Base-by-base conservation (phyloP, 2,888 invertebrate genomes). In the Linyphia triangularis region DNA sequence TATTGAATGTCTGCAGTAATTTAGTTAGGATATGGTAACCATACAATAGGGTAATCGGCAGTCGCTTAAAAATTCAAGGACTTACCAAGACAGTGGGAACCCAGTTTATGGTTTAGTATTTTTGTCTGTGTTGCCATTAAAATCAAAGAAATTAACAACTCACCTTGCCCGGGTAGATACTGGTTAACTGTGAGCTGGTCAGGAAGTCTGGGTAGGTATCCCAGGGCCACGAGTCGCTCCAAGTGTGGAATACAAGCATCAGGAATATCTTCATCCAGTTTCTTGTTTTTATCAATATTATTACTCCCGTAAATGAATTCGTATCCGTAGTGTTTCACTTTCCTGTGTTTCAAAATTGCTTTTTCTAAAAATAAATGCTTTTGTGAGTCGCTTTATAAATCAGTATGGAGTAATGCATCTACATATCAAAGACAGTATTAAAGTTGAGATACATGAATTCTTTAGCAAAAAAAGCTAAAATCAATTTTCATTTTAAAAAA, bases 261-360 rank as follows among this genome's bases (percentile, higher is more conserved):
- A 0, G 98, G 98, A 91, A 98, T 95, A 59, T 93, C 93, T 65
- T 95, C 94, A 0, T 93, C 91, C 37, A 96, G 93, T 0, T 97
- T 97, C 75, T 94, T 93, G 79, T 94, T 92, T 79, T 95, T 93
- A 92, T 98, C 96, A 0, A 98, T 96, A 93, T 96, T 96, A 93
- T 98, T 98, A 28, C 94, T 95, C 70, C 95, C 96, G 93, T 99
- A 99, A 89, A 95, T 93, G 92, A 99, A 99, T 92, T 97, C 97
- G 93, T 95, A 98, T 0, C 98, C 98, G 93, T 95, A 98, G 93
- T 98, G 98, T 92, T 95, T 96, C 0, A 98, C 98, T 93, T 95
- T 94, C 51, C 98, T 94, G 92, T 98, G 96, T 92, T 97, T 98
- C 90, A 97, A 77, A 33, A 57, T 3, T 1, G 72, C 33, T 3